These are phyloP conservation scores for Oenanthe oenanthe DNA, from an alignment of 2,113 vertebrate genomes.

Conservation along the genomic window DNA sequence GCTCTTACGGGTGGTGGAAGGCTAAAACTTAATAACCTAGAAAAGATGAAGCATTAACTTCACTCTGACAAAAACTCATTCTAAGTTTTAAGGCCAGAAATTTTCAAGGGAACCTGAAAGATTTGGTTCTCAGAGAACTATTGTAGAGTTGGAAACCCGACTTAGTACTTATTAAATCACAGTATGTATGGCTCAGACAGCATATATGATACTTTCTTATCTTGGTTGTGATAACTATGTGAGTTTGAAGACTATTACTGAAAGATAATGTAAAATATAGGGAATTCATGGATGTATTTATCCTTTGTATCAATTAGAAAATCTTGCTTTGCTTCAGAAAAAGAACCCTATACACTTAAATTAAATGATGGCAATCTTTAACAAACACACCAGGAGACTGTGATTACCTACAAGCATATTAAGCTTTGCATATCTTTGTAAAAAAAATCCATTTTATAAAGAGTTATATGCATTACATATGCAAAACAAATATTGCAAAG, in stretches of 20 bases:
- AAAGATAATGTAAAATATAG: background rate
- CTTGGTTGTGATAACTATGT: background rate
- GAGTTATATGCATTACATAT: background rate
- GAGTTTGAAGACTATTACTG: background rate
- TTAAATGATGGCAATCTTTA: conserved; percentile 21
- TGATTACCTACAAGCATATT: background rate
- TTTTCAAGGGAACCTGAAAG: conserved; percentile 34
- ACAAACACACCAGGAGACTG: background rate
- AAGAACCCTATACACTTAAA: background rate
- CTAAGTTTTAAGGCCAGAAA: conserved; percentile 28
- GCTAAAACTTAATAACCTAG: conserved; percentile 65
- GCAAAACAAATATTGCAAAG: background rate
- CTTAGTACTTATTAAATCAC: background rate
- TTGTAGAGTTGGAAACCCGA: background rate
- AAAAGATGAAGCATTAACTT: conserved; percentile 63
- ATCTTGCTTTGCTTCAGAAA: background rate
- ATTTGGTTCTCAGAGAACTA: background rate
- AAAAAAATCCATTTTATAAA: background rate
- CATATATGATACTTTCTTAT: background rate
- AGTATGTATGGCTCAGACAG: background rate
- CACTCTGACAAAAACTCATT: conserved; percentile 5
- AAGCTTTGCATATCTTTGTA: background rate
- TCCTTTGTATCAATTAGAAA: background rate
- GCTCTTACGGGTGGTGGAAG: conserved; percentile 14
- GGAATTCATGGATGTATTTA: accelerated